Percentiles rank a stretch among this genome's conserved stretches.
phyloP scores from a whole-genome alignment of 2,113 vertebrate species.

The Archilochus colubris region DNA sequence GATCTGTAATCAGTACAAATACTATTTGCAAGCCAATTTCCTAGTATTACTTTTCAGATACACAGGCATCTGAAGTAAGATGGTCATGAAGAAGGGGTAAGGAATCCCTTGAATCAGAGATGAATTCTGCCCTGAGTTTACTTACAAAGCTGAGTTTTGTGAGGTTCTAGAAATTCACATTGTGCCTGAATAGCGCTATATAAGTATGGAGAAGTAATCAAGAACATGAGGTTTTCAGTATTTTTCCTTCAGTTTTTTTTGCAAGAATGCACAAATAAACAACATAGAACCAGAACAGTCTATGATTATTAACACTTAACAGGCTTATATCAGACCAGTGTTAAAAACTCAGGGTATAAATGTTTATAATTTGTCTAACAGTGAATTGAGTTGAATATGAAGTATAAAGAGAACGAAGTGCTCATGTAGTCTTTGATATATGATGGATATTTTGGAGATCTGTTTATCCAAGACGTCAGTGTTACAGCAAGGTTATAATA shows the following conservation, averaged over 20 bases:
- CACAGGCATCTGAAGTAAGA: not conserved
- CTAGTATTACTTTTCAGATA: not conserved
- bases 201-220: not conserved
- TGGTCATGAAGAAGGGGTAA: not conserved
- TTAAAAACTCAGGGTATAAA: not conserved
- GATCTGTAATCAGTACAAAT: not conserved
- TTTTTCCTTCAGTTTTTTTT: not conserved
- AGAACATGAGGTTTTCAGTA: not conserved
- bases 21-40: not conserved
- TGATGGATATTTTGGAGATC: not conserved
- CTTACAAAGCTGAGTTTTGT: not conserved
- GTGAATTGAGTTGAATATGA: not conserved
- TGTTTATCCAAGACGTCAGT: constrained; percentile 18
- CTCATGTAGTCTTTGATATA: not conserved
- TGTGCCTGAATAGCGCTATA: not conserved
- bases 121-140: not conserved
- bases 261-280: not conserved
- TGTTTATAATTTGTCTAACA: not conserved
- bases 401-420: not conserved
- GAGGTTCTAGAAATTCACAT: not conserved
- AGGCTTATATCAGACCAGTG: not conserved
- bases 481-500: not conserved
- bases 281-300: not conserved
- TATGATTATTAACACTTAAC: not conserved
- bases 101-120: not conserved